A percentile compares a stretch with the other conserved stretches of the same genome.
phyloP scores from a whole-genome alignment of 2,113 vertebrate genomes.

The Passer domesticus region DNA sequence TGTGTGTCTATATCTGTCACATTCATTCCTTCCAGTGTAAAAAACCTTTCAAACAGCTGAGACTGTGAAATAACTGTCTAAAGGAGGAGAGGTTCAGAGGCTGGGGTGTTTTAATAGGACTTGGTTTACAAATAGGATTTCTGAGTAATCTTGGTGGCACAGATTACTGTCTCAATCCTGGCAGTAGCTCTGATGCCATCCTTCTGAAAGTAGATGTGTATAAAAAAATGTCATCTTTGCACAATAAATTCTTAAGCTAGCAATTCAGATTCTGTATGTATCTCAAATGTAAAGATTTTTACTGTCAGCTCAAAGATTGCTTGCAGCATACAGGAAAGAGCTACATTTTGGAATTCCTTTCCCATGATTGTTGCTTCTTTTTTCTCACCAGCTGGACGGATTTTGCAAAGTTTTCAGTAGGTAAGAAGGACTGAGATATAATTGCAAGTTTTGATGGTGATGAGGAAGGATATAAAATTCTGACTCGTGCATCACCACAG shows the following conservation, averaged over 20 bases:
- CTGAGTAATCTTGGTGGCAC: not conserved
- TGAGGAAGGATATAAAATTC: not conserved
- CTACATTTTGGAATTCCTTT: not conserved
- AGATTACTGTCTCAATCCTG: not conserved
- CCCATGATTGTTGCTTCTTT: not conserved
- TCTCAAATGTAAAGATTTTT: not conserved
- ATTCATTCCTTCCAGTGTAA: not conserved
- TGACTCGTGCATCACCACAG: not conserved
- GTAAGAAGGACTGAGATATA: not conserved
- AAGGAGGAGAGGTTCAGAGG: not conserved
- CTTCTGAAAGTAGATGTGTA: not conserved
- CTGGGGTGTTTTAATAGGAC: not conserved
- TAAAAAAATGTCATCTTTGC: not conserved
- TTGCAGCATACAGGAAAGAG: not conserved
- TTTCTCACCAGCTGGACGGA: not conserved
- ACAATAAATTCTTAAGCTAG: not conserved
- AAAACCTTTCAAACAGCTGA: not conserved
- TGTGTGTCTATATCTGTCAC: not conserved
- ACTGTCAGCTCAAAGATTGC: not conserved
- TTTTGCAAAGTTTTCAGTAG: not conserved
- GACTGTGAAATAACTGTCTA: not conserved
- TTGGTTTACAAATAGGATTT: conserved; percentile 1
- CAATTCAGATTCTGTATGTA: not conserved
- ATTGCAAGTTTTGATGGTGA: not conserved
- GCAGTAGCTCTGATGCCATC: not conserved